phyloP scores from a whole-genome alignment of 2,888 invertebrate species.

The Linhomoeus sp. region DNA sequence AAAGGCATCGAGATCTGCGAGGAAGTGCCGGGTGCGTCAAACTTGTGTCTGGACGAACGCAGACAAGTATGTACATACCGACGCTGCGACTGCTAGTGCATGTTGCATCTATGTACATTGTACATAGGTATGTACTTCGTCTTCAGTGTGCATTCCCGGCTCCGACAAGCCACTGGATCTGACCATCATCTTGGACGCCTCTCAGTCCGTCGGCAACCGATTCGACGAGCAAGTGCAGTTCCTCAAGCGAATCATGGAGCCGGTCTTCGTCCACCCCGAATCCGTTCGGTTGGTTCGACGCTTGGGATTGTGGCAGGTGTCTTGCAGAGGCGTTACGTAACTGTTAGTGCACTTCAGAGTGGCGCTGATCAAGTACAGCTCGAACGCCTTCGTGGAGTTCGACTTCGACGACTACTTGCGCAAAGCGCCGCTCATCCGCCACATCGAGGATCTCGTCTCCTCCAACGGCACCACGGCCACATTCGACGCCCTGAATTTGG shows the following conservation, averaged over 20 bases:
- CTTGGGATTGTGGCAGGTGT: not conserved
- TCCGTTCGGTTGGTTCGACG: conserved; percentile 13
- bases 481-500: conserved; percentile 15
- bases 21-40: conserved; percentile 14
- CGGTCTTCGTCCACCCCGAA: conserved; percentile 17
- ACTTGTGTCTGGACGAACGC: no score
- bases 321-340: no score
- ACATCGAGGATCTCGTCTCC: not conserved
- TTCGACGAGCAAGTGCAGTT: conserved; percentile 12
- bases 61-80: no score
- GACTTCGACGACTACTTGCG: conserved; percentile 15
- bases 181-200: conserved; percentile 20
- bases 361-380: conserved; percentile 19
- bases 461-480: conserved; percentile 16
- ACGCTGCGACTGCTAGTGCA: no score
- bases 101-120: no score
- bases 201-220: conserved; percentile 19
- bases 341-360: conserved; percentile 9
- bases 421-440: not conserved
- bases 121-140: no score
- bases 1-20: conserved; percentile 23
- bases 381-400: conserved; percentile 18
- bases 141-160: conserved; percentile 19
- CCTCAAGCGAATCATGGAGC: not conserved
- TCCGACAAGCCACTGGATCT: conserved; percentile 22